Base-by-base conservation (phyloP, 2,113 vertebrate species). In the Sphyrna mokarran region DNA sequence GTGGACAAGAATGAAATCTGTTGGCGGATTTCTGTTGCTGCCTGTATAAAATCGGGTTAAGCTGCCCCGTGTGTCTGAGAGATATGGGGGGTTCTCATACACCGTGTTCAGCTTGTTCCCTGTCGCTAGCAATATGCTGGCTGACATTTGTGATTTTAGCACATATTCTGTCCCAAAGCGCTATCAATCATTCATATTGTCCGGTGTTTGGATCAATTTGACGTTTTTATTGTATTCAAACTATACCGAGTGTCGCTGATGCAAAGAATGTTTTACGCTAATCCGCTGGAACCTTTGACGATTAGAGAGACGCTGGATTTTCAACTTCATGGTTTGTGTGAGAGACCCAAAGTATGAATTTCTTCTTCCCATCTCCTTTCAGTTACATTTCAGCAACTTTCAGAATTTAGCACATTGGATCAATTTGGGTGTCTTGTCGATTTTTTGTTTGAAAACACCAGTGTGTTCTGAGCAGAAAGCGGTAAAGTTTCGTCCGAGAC, bases 211-310 rank as follows among this genome's bases (percentile, higher is more conserved):
- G 43, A 96, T 43, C 37, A 86, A 43, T 93, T 87, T 68, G 94
- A 85, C 68, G 95, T 95, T 96, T 91, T 68, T 96, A 96, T 86
- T 95, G 22, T 90, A 76, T 29, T 96, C 37, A 96, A 96, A 96
- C 97, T 95, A 96, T 97, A 96, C 96, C 94, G 0, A 54, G 94
- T 16, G 26, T 66, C 3, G 40, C 68, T 11, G 68, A 29, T 54
- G 5, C 66, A 18, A 18, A 16, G 48, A 68, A 18, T 68, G 18
- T 68, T 68, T 68, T 18, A 68, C 16, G 14, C 63, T 13, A 13
- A 11, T 13, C 14, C 66, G 66, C 2, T 18, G 66, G 66, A 68
- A 18, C 66, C 66, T 68, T 18, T 16, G 66, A 68, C 3, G 20
- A 16, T 68, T 18, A 68, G 14, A 18, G 66, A 20, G 48, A 54